Evolutionary conservation across 2,797 vertebrate species (phyloP).

Genomic region (Coregonus ussuriensis): DNA sequence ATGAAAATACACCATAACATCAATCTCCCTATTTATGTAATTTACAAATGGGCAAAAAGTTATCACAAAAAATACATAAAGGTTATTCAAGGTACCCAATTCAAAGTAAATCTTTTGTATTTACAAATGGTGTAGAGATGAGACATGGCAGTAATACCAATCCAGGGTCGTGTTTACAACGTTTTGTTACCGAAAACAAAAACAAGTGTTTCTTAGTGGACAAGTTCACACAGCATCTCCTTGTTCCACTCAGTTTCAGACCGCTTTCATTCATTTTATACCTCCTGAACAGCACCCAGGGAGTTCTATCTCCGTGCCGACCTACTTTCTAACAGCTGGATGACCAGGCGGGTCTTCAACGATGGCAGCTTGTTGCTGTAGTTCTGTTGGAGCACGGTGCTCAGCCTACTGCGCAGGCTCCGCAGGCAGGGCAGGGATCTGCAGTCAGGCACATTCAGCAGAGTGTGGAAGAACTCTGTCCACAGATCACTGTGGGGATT

Average conservation of each 20-base stretch:
- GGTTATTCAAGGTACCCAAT: background rate
- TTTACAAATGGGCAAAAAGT: background rate
- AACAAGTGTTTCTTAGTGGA: background rate
- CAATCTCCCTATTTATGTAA: background rate
- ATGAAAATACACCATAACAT: background rate
- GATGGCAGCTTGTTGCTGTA: slow-evolving; percentile 80
- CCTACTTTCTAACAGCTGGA: slow-evolving; percentile 84
- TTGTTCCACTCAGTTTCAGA: background rate
- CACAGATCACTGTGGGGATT: slow-evolving; percentile 85
- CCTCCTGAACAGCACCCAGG: background rate
- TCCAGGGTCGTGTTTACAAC: background rate
- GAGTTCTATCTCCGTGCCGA: slow-evolving; percentile 68
- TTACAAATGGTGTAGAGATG: background rate
- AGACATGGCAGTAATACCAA: background rate
- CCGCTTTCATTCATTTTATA: background rate
- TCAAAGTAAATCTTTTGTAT: background rate
- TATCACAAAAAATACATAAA: background rate
- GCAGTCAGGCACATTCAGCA: slow-evolving; percentile 85
- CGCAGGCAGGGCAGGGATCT: slow-evolving; percentile 72
- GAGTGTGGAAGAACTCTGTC: slow-evolving; percentile 84
- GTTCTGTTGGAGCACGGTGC: slow-evolving; percentile 68
- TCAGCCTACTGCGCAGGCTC: slow-evolving; percentile 71
- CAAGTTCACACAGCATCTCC: background rate
- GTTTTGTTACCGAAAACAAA: too few relatives aligned
- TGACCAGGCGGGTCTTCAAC: slow-evolving; percentile 82